Conservation (phyloP, 2,113 vertebrate species). For the Gallinago undulata region DNA sequence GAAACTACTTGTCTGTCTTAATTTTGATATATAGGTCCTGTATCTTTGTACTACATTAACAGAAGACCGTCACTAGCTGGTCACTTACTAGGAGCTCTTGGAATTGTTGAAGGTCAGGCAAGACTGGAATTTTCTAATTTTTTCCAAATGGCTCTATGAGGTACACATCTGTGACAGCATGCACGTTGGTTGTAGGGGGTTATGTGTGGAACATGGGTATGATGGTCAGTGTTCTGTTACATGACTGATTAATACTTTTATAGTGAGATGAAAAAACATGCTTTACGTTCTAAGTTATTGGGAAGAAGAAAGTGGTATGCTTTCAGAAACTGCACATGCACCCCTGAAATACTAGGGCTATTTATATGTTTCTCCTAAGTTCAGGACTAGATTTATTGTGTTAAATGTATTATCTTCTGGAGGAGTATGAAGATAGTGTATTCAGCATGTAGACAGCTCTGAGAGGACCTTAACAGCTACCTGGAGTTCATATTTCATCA, state of each 20-base stretch:
- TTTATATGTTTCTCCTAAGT: neutral
- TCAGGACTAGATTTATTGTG: neutral
- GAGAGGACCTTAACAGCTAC: neutral
- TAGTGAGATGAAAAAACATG: neutral
- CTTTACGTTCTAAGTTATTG: neutral
- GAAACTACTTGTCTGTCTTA: neutral
- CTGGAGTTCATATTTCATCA: neutral
- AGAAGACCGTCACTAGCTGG: neutral
- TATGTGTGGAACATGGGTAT: neutral
- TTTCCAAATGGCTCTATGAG: neutral
- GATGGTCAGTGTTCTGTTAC: neutral
- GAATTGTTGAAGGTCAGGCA: neutral
- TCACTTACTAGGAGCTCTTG: neutral
- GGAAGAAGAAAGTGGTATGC: neutral
- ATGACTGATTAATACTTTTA: neutral
- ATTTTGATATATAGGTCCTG: neutral
- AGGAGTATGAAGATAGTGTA: neutral
- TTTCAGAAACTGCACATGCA: rapidly evolving
- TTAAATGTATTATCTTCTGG: neutral
- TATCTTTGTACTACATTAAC: neutral
- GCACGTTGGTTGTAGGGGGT: neutral
- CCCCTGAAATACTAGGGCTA: neutral
- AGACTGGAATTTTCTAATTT: neutral
- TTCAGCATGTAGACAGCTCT: neutral
- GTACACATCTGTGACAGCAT: neutral